phyloP scores from a whole-genome alignment of 2,797 vertebrate species.

The Dicrostonyx torquatus region DNA sequence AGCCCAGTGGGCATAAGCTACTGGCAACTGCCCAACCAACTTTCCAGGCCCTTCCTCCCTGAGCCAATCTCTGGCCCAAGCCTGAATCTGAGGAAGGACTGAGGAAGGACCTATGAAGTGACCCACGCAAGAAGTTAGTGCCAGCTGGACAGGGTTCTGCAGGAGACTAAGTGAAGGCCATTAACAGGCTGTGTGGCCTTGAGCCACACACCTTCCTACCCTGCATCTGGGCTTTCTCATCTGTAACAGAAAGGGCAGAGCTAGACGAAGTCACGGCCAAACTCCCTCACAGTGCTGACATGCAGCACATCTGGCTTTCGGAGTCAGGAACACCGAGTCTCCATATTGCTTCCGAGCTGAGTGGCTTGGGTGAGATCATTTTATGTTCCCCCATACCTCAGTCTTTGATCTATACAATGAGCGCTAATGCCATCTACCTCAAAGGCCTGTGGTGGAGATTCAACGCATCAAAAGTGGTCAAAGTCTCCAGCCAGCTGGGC shows the following conservation, averaged over 20 bases:
- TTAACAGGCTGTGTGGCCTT: neutral
- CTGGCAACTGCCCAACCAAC: neutral
- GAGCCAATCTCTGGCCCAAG: neutral
- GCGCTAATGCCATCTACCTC: neutral
- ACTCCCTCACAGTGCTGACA: fast-evolving
- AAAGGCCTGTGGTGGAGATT: neutral
- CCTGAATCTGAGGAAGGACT: neutral
- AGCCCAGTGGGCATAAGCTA: neutral
- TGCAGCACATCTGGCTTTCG: neutral
- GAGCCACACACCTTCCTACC: neutral
- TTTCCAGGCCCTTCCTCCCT: neutral
- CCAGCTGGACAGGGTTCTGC: neutral
- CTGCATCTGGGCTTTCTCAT: neutral
- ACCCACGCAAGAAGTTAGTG: neutral
- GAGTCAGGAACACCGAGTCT: neutral
- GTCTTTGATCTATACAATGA: neutral
- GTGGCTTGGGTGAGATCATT: neutral
- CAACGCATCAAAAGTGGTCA: neutral
- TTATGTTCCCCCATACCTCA: neutral
- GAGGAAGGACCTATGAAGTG: neutral
- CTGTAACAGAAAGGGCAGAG: neutral
- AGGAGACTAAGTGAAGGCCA: neutral
- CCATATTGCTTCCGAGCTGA: neutral
- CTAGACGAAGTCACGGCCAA: neutral
- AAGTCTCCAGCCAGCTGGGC: neutral